Conservation (phyloP, 2,113 vertebrate genomes). For the Onychorhynchus coronatus region DNA sequence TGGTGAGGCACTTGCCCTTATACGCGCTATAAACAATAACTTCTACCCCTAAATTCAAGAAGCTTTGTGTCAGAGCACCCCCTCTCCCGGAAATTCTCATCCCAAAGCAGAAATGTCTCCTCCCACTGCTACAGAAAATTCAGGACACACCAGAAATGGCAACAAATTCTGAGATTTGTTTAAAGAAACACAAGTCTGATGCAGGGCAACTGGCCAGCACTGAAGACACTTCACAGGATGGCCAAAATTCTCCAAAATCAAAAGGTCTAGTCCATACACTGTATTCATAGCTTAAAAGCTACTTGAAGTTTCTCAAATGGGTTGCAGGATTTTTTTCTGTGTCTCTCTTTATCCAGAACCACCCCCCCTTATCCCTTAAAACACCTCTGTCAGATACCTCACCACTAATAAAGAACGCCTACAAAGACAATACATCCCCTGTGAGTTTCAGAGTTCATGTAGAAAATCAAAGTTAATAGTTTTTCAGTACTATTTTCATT, state of each 20-base stretch:
- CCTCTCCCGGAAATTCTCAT: not conserved
- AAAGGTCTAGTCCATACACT: fast-evolving
- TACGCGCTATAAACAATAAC: not conserved
- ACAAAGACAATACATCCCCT: not conserved
- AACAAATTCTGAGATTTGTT: not conserved
- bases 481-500: constrained; percentile 50
- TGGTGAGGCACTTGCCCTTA: not conserved
- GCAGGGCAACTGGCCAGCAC: not conserved
- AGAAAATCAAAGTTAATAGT: constrained; percentile 30
- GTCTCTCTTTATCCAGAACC: not conserved
- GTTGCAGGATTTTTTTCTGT: not conserved
- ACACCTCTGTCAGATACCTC: not conserved
- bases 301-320: not conserved
- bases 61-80: not conserved
- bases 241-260: not conserved
- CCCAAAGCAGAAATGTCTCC: not conserved
- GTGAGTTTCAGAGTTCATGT: not conserved
- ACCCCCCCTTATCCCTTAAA: not conserved
- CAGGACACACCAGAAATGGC: not conserved
- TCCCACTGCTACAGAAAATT: fast-evolving
- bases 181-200: not conserved
- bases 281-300: not conserved
- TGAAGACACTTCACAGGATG: not conserved
- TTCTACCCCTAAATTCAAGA: not conserved
- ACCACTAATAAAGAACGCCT: not conserved